A percentile compares a stretch with the other conserved stretches of the same genome.
phyloP scores from a whole-genome alignment of 2,888 invertebrate genomes.

The Stenodera caucasica region DNA sequence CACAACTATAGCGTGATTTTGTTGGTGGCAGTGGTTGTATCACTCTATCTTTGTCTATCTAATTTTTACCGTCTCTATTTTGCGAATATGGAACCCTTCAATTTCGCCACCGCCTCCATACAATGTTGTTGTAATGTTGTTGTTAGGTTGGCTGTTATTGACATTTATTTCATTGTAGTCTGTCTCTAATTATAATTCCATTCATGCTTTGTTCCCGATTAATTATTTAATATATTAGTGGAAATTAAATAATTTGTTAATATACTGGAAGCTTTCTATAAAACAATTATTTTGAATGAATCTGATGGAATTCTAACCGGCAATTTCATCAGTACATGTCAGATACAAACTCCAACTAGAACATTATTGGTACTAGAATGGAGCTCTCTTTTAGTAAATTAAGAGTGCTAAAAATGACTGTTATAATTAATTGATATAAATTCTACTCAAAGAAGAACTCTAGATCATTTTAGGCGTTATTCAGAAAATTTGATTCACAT shows the following conservation, averaged over 20 bases:
- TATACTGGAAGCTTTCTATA: conserved; percentile 15
- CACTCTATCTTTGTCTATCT: conserved; percentile 23
- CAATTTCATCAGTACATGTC: conserved; percentile 22
- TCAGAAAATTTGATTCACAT: too few relatives aligned
- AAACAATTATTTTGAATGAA: conserved; percentile 3
- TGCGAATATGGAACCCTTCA: conserved; percentile 14
- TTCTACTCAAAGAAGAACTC: too few relatives aligned
- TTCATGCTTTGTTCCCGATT: conserved; percentile 38
- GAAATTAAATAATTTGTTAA: conserved; percentile 40
- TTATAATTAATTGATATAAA: too few relatives aligned
- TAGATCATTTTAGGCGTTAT: too few relatives aligned
- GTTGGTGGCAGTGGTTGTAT: conserved; percentile 33
- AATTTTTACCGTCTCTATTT: conserved; percentile 10
- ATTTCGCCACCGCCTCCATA: conserved; percentile 28
- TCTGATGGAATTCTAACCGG: conserved; percentile 19
- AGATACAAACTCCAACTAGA: conserved; percentile 19
- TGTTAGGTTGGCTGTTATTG: conserved; percentile 40
- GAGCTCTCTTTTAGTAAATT: too few relatives aligned
- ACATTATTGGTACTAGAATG: too few relatives aligned
- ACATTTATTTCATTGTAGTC: conserved; percentile 50
- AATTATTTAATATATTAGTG: conserved; percentile 37
- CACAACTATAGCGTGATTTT: conserved; percentile 37
- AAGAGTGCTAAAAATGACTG: too few relatives aligned
- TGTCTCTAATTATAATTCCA: conserved; percentile 40
- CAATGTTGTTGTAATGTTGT: too few relatives aligned